Evolutionary conservation across 2,113 vertebrate species (phyloP).

Genomic region (Clinocottus analis): DNA sequence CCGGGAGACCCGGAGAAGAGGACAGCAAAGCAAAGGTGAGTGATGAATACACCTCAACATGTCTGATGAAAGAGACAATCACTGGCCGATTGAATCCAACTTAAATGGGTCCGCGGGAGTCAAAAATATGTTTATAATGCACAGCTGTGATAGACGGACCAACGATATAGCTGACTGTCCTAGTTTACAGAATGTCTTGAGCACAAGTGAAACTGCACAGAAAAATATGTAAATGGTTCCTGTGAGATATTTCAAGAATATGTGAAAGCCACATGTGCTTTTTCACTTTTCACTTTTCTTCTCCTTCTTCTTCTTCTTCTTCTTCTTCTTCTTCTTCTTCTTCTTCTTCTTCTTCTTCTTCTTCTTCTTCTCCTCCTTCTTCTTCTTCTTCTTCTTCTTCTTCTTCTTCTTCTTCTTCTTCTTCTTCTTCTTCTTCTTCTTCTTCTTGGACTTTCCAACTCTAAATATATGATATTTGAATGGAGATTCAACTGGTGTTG

Average conservation of each 20-base stretch:
- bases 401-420: not conserved
- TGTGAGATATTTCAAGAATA: not conserved
- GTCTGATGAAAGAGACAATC: not conserved
- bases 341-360: not conserved
- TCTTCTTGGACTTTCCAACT: not conserved
- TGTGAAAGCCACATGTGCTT: too few species aligned
- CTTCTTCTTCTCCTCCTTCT: not conserved
- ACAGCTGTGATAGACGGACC: not conserved
- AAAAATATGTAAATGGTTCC: not conserved
- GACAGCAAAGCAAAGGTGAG: constrained; percentile 50
- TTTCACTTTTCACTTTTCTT: too few species aligned
- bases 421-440: not conserved
- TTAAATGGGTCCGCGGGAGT: not conserved
- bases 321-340: not conserved
- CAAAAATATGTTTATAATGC: not conserved
- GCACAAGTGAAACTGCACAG: not conserved
- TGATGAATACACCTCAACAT: not conserved
- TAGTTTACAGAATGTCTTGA: not conserved
- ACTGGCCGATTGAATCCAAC: too few species aligned
- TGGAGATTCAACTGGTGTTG: not conserved
- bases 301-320: not conserved
- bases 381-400: not conserved
- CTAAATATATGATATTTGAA: not conserved
- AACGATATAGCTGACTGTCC: too few species aligned
- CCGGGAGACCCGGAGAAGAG: not conserved